phyloP scores from a whole-genome alignment of 2,113 vertebrate genomes.

The Trichomycterus rosablanca region DNA sequence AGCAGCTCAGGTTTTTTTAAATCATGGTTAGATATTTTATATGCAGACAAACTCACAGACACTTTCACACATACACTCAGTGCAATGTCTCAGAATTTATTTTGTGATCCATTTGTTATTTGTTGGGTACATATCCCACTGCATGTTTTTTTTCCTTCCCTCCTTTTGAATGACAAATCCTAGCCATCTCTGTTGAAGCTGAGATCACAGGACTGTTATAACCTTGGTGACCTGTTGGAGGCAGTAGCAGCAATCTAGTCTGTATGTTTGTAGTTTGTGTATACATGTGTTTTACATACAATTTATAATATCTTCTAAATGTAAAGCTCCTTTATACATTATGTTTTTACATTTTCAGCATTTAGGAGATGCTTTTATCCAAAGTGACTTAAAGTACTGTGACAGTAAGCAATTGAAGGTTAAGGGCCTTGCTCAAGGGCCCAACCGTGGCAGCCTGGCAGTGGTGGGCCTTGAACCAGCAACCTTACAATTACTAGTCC shows the following conservation, averaged over 20 bases:
- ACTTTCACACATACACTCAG: constrained; percentile 9
- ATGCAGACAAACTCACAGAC: constrained; percentile 14
- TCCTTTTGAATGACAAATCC: background rate
- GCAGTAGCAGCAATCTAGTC: constrained; percentile 34
- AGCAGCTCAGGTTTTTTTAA: constrained; percentile 51
- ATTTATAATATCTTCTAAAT: no score
- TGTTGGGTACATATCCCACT: background rate
- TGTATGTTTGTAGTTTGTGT: background rate
- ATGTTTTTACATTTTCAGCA: no score
- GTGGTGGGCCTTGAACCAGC: no score
- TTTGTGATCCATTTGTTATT: constrained; percentile 17
- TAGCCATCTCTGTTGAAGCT: background rate
- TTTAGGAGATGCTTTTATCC: no score
- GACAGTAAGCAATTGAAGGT: no score
- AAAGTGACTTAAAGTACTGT: no score
- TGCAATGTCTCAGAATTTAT: constrained; percentile 14
- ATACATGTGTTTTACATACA: no score
- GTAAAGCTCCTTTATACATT: no score
- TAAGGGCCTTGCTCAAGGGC: no score
- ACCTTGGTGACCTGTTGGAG: constrained; percentile 46
- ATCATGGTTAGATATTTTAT: constrained; percentile 42
- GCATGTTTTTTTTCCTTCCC: background rate
- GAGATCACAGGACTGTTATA: no score
- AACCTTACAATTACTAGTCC: no score
- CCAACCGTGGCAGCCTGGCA: no score